Evolutionary conservation across 2,888 invertebrate species (phyloP).

Genomic region (Emesis furor): DNA sequence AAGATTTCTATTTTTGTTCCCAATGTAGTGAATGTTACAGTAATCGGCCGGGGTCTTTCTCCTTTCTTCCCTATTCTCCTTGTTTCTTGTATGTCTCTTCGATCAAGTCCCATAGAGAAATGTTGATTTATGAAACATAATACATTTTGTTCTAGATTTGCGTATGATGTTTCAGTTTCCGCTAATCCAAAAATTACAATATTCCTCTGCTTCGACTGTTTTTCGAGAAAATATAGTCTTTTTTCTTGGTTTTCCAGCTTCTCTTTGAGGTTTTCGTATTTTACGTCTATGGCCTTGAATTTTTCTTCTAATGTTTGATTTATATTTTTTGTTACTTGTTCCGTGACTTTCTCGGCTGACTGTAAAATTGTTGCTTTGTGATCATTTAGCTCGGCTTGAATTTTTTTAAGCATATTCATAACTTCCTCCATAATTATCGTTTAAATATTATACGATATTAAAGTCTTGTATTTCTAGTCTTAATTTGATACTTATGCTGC

Average conservation of each 20-base stretch:
- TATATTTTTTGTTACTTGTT: too few species aligned
- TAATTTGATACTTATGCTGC: slow-evolving; percentile 88
- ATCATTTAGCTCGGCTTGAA: too few species aligned
- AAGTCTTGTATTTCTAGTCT: slow-evolving; percentile 85
- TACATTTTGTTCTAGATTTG: not conserved
- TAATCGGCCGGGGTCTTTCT: not conserved
- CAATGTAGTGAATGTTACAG: not conserved
- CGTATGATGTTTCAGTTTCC: not conserved
- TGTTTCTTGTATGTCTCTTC: not conserved
- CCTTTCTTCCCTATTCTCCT: not conserved
- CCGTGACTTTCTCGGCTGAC: not conserved
- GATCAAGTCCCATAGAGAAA: not conserved
- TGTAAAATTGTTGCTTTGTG: too few species aligned
- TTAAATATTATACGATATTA: slow-evolving; percentile 79
- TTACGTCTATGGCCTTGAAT: not conserved
- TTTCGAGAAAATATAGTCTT: slow-evolving; percentile 34
- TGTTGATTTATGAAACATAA: not conserved
- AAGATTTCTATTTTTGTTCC: not conserved
- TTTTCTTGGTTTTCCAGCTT: slow-evolving; percentile 23
- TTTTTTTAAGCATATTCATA: too few species aligned
- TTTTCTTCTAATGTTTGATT: slow-evolving; percentile 29
- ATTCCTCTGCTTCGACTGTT: slow-evolving; percentile 40
- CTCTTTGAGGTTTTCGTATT: slow-evolving; percentile 20
- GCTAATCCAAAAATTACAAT: slow-evolving; percentile 21
- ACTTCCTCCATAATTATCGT: too few species aligned